Evolutionary conservation across 2,797 vertebrate species (phyloP), one percentile per base, ranked within the genome.

Genomic region (Pogoniulus pusillus): DNA sequence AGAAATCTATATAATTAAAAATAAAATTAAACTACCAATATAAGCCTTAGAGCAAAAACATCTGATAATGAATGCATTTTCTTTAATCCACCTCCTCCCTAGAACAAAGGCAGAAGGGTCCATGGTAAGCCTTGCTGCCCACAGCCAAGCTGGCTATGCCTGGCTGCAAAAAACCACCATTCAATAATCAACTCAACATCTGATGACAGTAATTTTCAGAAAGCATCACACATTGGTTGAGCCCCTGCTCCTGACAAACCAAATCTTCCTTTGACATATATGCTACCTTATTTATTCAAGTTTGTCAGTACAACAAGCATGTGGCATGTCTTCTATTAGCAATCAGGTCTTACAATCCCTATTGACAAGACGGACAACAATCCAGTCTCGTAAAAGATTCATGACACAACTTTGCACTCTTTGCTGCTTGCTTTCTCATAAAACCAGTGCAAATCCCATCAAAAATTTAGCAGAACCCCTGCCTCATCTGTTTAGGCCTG

Each of bases 401-500:
- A 98, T 98, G 97, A 96, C 96, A 95, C 94, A 97, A 97, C 97
- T 98, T 97, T 96, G 95, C 97, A 97, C 97, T 97, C 96, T 95
- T 96, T 64, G 86, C 97, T 90, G 96, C 97, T 96, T 94, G 97
- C 97, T 97, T 96, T 96, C 97, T 98, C 97, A 97, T 97, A 98
- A 98, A 98, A 97, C 96, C 97, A 97, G 97, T 96, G 97, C 97
- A 98, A 98, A 98, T 97, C 97, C 98, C 96, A 98, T 98, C 97
- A 98, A 98, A 98, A 98, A 98, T 98, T 98, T 98, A 98, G 97
- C 97, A 98, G 97, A 97, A 98, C 97, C 98, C 98, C 97, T 98
- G 98, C 97, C 98, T 98, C 97, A 98, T 98, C 98, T 98, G 98
- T 98, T 98, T 98, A 98, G 98, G 97, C 98, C 98, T 97, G 97